Evolutionary conservation across 2,797 vertebrate genomes (phyloP), one percentile per base, ranked within the genome.

Genomic region (Phrynocephalus vlangalii): DNA sequence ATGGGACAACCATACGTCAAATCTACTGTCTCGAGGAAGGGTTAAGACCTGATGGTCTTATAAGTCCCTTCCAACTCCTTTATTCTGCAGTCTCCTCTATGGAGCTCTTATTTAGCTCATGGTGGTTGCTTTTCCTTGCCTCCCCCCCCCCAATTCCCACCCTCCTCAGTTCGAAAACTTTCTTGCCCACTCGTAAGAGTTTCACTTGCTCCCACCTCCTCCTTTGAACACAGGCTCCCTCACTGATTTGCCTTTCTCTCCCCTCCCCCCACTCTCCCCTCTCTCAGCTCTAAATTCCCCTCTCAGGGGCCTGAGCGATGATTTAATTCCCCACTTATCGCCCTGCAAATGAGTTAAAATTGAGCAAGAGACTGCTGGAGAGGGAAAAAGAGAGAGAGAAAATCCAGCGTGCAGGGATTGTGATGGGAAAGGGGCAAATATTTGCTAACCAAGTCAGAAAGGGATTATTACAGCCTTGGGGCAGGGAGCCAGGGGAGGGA

Each of bases 391-490:
- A 11, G 52, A 56, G 52, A 56, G 52, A 56, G 52, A 56, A 11
- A 56, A 90, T 91, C 90, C 91, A 73, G 56, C 67, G 66, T 33
- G 22, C 44, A 38, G n/a, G 20, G 33, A 28, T 22, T 6, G 44
- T 83, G 88, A 80, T 63, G 77, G 84, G 90, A 93, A 92, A 85
- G 0, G 90, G 91, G 81, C 87, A 60, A 84, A 84, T 66, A 79
- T 89, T 63, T 88, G 90, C 85, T 88, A 84, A 87, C 88, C 78
- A 81, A 91, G 1, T 0, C 1, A 63, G 92, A 92, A 82, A 91
- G 48, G 77, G 88, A 93, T 92, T 75, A 90, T 86, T 75, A 90
- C 85, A 86, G 93, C 86, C 92, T 88, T 72, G 82, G 91, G 91
- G 92, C 90, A 87, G 87, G 83, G 30, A 79, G 66, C 77, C 52